Base-by-base conservation (phyloP, 2,888 invertebrate species). In the Anorthoa munda region DNA sequence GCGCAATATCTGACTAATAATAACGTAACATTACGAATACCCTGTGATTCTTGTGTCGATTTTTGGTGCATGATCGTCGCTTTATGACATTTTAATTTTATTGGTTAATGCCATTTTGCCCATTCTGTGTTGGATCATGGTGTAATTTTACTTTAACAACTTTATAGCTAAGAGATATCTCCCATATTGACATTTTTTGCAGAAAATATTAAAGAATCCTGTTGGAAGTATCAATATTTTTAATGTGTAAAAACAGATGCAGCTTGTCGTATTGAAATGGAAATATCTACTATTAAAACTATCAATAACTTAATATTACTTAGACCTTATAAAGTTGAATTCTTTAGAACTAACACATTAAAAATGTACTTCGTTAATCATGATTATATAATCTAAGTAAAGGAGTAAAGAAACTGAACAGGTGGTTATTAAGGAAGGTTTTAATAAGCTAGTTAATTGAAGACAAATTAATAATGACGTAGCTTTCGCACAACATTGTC, bases 11-110 rank as follows among this genome's bases (percentile, higher is more conserved):
- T 86, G 90, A 92, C 93, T 92, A 92, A 93, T 94, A 92, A 93
- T 92, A 94, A 92, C 91, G 90, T 92, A 92, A 93, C 92, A 92
- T 92, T 91, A 90, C 89, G 90, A 90, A 92, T 90, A 91, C 90
- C 90, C 91, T 73, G 87, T 90, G 92, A 92, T 93, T 93, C 88
- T 85, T 87, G 77, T 84, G 87, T 90, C 91, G 85, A 89, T 85
- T 84, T 86, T 86, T 86, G 83, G 85, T 84, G 85, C 86, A 90
- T 90, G 90, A 90, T 90, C 84, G 82, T 79, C 83, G 82, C 87
- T 93, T 94, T 92, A 95, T 92, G 90, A 89, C 90, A 89, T 94
- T 94, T 94, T 94, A 95, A 95, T 94, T 94, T 93, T 93, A 95
- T 94, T 93, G 93, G 92, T 90, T 92, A 92, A 93, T 91, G 88